Base-by-base conservation (phyloP, 2,113 vertebrate genomes). In the Leptosomus discolor region DNA sequence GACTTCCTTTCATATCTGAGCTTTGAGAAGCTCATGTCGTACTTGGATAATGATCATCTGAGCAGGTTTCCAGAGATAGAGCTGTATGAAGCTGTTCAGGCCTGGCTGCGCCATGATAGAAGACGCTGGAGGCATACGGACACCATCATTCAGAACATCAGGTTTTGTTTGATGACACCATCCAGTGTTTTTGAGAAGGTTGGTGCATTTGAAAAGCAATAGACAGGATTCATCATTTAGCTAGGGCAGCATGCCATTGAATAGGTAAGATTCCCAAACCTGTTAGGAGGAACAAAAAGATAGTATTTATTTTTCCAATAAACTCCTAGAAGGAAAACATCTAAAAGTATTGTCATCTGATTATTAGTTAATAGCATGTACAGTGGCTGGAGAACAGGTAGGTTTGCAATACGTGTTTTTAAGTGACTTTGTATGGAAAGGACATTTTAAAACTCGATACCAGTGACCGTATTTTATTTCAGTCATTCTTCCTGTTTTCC, bases 121-220 rank as follows among this genome's bases (percentile, higher is more conserved):
- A 99, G 99, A 93, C 99, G 99, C 94, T 99, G 99, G 99, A 98
- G 99, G 95, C 99, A 99, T 98, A 99, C 99, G 30, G 99, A 99
- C 98, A 98, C 99, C 97, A 99, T 99, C 92, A 99, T 99, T 97
- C 99, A 99, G 98, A 99, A 99, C 95, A 98, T 99, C 98, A 99
- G 99, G 97, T 99, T 99, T 98, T 99, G 99, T 97, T 99, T 99
- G 98, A 99, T 99, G 99, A 99, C 99, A 58, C 99, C 99, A 29
- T 98, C 99, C 97, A 99, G 99, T 98, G 99, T 99, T 98, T 99
- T 99, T 48, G 99, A 99, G 98, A 99, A 99, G 99, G 99, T 99
- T 97, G 97, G 98, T 98, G 97, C 96, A 94, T 98, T 98, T 98
- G 98, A 98, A 96, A 98, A 98, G 93, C 97, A 98, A 64, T 98